Conservation (phyloP, 2,888 invertebrate species). For the Thymelicus sylvestris region DNA sequence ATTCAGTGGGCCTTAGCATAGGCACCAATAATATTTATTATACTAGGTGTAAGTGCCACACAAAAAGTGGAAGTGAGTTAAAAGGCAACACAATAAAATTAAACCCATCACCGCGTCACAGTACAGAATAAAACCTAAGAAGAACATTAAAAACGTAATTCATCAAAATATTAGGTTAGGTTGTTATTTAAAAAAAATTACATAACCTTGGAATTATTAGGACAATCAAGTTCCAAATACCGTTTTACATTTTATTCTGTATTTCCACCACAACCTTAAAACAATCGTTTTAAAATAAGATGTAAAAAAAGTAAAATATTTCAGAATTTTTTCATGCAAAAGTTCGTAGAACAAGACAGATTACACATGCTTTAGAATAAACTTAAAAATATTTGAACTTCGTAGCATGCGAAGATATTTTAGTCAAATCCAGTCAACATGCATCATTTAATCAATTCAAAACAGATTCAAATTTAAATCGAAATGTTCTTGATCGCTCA, state of each 20-base stretch:
- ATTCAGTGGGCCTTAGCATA: too few species aligned
- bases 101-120: constrained; percentile 26
- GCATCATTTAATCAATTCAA: constrained; percentile 24
- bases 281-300: not conserved
- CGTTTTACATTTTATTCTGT: constrained; percentile 24
- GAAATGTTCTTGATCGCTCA: constrained; percentile 72
- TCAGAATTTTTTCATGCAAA: constrained; percentile 12
- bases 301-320: not conserved
- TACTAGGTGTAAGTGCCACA: constrained; percentile 17
- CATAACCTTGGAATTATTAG: too few species aligned
- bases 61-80: constrained; percentile 18
- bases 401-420: constrained; percentile 17
- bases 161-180: not conserved
- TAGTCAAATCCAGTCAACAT: constrained; percentile 20
- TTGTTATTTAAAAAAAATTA: too few species aligned
- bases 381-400: not conserved
- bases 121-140: constrained; percentile 30
- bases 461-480: constrained; percentile 14
- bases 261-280: constrained; percentile 3
- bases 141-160: not conserved
- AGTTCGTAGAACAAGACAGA: not conserved
- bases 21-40: not conserved
- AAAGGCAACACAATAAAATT: constrained; percentile 17
- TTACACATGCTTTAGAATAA: constrained; percentile 20
- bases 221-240: not conserved